Evolutionary conservation across 2,888 invertebrate species (phyloP), one percentile per base, ranked within the genome.

Genomic region (Palloptera scutellata): DNA sequence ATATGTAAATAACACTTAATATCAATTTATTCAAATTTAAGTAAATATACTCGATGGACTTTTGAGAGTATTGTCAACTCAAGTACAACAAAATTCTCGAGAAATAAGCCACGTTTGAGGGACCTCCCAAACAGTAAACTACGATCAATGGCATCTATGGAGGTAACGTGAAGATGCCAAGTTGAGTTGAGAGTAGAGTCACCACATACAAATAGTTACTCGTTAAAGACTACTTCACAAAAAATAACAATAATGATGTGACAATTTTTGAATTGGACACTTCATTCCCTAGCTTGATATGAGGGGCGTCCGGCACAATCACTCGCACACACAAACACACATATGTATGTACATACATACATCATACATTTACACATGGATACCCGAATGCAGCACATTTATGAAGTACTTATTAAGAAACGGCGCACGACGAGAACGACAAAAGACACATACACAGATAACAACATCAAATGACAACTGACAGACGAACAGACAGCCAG

Each of bases 181-280:
- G n/a, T n/a, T n/a, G 30, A 30, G 30, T 30, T 30, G 30, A 30
- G 6, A 30, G 30, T 30, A 30, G 30, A 30, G 30, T 2, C 30
- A 30, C 30, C 30, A 30, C 30, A 30, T 30, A 30, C 6, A 30
- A 2, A 11, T 59, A 6, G 12, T 54, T 15, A 48, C 42, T 55
- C 52, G 19, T 42, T 48, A 57, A 48, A 15, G 48, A 61, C 30
- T 41, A 66, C 66, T 66, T 60, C 30, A 61, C 52, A 62, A 79
- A 78, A 78, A 79, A 79, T 78, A 78, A 78, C 79, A 79, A 78
- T 79, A 78, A 78, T 78, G 78, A 78, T 78, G 79, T 79, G 78
- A 78, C 78, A 78, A 77, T 78, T 78, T 78, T 75, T 74, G 72
- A 77, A 77, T n/a, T 66, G 41, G 43, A 54, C 60, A 59, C 63